A percentile compares a stretch with the other conserved stretches of the same genome.
These are phyloP conservation scores for Danio albolineatus DNA, from an alignment of 2,797 vertebrate species.

Conservation along the genomic window DNA sequence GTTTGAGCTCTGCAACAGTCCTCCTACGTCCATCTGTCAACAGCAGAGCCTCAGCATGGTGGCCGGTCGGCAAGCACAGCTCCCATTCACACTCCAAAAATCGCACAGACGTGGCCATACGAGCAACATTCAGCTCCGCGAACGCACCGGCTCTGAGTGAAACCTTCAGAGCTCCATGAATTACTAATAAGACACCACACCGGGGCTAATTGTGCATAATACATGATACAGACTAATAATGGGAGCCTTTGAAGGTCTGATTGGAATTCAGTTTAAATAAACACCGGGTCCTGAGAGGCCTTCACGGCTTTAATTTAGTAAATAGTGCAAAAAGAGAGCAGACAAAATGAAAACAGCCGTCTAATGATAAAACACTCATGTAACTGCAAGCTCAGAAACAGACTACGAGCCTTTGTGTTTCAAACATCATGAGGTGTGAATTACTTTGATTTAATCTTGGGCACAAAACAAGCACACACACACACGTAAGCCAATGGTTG, in stretches of 20 bases:
- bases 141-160: slow-evolving; percentile 68
- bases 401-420: slow-evolving; percentile 29
- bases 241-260: slow-evolving; percentile 60
- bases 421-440: slow-evolving; percentile 48
- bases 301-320: slow-evolving; percentile 45
- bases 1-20: slow-evolving; percentile 76
- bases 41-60: slow-evolving; percentile 71
- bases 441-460: slow-evolving; percentile 45
- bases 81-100: slow-evolving; percentile 66
- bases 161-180: slow-evolving; percentile 79
- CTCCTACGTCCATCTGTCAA: slow-evolving; percentile 85
- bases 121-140: slow-evolving; percentile 43
- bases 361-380: slow-evolving; percentile 26
- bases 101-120: slow-evolving; percentile 20
- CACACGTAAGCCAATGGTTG: slow-evolving; percentile 10
- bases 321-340: slow-evolving; percentile 44
- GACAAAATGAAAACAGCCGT: slow-evolving; percentile 41
- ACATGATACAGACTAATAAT: slow-evolving; percentile 65
- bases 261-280: slow-evolving; percentile 57
- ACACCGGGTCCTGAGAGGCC: slow-evolving; percentile 28
- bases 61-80: slow-evolving; percentile 59
- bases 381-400: slow-evolving; percentile 11
- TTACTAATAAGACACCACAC: slow-evolving; percentile 81
- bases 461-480: slow-evolving; percentile 3
- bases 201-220: slow-evolving; percentile 78